Evolutionary conservation across 2,888 invertebrate genomes (phyloP).

Genomic region (Hyppa rectilinea): DNA sequence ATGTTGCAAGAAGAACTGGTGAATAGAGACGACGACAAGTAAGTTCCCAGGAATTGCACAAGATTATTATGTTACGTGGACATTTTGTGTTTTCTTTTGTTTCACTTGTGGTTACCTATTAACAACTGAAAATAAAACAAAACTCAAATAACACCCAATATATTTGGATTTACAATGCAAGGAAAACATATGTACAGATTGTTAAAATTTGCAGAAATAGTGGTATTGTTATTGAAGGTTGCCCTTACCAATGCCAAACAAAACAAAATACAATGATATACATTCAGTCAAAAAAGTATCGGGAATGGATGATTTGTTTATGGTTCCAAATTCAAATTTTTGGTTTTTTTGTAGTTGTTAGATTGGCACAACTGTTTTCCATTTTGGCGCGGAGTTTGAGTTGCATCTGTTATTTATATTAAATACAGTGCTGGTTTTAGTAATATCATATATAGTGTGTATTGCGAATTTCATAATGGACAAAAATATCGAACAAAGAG

Average conservation of each 20-base stretch:
- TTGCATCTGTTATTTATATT: too few species aligned
- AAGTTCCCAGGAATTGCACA: conserved; percentile 75
- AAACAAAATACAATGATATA: conserved; percentile 3
- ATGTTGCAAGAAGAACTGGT: conserved; percentile 95
- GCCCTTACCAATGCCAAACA: conserved; percentile 12
- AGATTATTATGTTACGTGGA: conserved; percentile 46
- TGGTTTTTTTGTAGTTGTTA: too few species aligned
- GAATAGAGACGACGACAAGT: conserved; percentile 96
- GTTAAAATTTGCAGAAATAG: neutral
- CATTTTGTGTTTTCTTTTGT: conserved; percentile 23
- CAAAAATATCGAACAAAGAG: too few species aligned
- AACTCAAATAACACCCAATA: neutral
- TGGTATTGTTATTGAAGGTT: conserved; percentile 2
- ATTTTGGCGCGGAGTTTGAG: too few species aligned
- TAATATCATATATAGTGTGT: too few species aligned
- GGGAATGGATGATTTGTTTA: too few species aligned
- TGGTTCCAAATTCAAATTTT: too few species aligned
- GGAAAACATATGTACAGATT: neutral
- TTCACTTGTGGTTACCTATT: conserved; percentile 1
- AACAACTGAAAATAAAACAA: neutral
- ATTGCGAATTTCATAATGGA: too few species aligned
- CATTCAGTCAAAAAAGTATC: too few species aligned
- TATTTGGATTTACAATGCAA: neutral
- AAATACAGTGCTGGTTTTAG: too few species aligned
- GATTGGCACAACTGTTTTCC: too few species aligned